These are phyloP conservation scores for Casuarius casuarius DNA, from an alignment of 2,113 vertebrate species.

Conservation along the genomic window DNA sequence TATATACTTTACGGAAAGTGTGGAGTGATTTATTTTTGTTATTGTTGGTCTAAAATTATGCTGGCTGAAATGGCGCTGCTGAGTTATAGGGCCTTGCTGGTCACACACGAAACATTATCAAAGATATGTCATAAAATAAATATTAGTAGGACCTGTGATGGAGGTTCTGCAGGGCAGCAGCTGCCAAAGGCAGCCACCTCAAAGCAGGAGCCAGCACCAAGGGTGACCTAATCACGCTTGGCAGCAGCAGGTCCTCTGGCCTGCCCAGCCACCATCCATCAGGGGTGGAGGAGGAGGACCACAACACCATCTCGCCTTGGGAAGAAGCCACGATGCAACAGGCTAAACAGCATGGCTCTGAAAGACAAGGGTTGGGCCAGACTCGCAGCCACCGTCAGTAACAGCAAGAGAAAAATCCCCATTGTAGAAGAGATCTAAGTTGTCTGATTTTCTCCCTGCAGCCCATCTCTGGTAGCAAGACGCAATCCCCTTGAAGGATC, in stretches of 20 bases:
- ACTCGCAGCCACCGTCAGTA: accelerated
- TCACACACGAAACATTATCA: slow-evolving; percentile 6
- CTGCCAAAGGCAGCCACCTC: background rate
- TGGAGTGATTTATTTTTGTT: slow-evolving; percentile 72
- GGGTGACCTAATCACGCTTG: slow-evolving; percentile 18
- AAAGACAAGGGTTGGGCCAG: background rate
- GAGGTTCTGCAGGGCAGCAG: background rate
- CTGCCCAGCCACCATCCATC: background rate
- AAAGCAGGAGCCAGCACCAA: background rate
- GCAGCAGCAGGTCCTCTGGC: background rate
- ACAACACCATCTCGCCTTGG: background rate
- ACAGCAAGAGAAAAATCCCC: background rate
- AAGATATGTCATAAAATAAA: slow-evolving; percentile 62
- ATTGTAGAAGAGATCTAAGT: background rate
- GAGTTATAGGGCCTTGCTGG: background rate
- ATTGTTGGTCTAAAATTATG: slow-evolving; percentile 54
- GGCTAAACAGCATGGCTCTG: background rate
- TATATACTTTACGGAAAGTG: background rate
- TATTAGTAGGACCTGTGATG: background rate
- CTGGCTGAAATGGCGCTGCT: background rate
- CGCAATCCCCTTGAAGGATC: background rate
- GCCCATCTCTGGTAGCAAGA: background rate
- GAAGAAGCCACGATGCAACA: background rate
- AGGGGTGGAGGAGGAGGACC: background rate
- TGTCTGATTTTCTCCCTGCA: background rate